Evolutionary conservation across 2,888 invertebrate species (phyloP).

Genomic region (Chrysolina haemoptera): DNA sequence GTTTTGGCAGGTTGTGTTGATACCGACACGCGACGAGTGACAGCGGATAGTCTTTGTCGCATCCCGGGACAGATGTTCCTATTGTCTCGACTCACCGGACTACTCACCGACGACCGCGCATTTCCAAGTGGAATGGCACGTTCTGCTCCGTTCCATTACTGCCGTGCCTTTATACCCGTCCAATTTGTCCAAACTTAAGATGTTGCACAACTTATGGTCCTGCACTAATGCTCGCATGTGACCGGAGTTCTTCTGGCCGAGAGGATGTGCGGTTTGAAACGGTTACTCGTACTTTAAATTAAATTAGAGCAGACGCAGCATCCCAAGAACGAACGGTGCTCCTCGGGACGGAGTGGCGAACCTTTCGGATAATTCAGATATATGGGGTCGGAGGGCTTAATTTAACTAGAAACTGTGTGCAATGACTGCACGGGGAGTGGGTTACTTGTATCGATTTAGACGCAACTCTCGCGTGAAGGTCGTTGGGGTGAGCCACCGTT

Average conservation of each 20-base stretch:
- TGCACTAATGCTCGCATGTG: slow-evolving; percentile 46
- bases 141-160: slow-evolving; percentile 46
- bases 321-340: background rate
- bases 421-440: background rate
- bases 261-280: slow-evolving; percentile 38
- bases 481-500: too few relatives aligned
- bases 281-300: slow-evolving; percentile 37
- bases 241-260: slow-evolving; percentile 43
- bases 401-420: background rate
- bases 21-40: too few relatives aligned
- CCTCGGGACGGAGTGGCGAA: background rate
- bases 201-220: slow-evolving; percentile 48
- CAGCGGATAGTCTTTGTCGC: too few relatives aligned
- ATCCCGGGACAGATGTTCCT: too few relatives aligned
- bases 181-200: slow-evolving; percentile 50
- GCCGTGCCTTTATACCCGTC: slow-evolving; percentile 45
- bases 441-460: background rate
- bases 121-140: slow-evolving; percentile 54
- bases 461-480: too few relatives aligned
- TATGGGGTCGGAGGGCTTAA: slow-evolving; percentile 5
- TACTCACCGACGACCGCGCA: slow-evolving; percentile 25
- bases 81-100: background rate
- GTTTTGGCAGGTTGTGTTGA: too few relatives aligned
- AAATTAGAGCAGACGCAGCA: slow-evolving; percentile 24
- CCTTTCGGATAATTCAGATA: slow-evolving; percentile 19